Evolutionary conservation across 2,113 vertebrate genomes (phyloP).

Genomic region (Phylloscopus whistleri): DNA sequence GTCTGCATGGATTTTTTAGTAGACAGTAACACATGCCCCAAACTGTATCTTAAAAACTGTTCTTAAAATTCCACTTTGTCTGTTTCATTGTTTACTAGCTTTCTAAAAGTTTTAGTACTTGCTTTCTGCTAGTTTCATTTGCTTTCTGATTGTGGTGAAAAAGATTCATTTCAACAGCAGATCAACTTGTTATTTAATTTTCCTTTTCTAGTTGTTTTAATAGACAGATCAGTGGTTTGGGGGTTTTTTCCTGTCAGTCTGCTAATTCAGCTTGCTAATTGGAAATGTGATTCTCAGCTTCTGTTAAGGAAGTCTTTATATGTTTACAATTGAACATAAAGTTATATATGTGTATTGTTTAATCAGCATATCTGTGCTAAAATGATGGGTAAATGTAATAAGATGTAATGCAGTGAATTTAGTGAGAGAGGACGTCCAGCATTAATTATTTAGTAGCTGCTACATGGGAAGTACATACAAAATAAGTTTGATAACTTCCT

Average conservation of each 20-base stretch:
- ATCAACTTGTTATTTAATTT: not conserved
- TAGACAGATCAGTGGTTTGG: not conserved
- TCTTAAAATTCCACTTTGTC: not conserved
- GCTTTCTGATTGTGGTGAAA: not conserved
- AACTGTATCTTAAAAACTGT: not conserved
- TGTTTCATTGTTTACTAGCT: not conserved
- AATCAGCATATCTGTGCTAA: not conserved
- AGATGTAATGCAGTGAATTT: not conserved
- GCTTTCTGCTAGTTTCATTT: not conserved
- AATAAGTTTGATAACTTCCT: not conserved
- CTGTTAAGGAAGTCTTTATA: not conserved
- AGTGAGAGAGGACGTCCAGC: not conserved
- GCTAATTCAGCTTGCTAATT: not conserved
- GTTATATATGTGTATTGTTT: not conserved
- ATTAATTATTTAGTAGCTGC: not conserved
- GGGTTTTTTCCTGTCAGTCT: fast-evolving
- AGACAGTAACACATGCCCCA: not conserved
- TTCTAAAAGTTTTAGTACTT: not conserved
- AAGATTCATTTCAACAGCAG: not conserved
- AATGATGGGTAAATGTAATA: not conserved
- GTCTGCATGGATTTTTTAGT: not conserved
- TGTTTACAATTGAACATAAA: not conserved
- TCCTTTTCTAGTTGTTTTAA: not conserved
- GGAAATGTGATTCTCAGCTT: not conserved
- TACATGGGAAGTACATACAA: not conserved